Conservation (phyloP, 2,797 vertebrate genomes). For the Leptoclinus maculatus region DNA sequence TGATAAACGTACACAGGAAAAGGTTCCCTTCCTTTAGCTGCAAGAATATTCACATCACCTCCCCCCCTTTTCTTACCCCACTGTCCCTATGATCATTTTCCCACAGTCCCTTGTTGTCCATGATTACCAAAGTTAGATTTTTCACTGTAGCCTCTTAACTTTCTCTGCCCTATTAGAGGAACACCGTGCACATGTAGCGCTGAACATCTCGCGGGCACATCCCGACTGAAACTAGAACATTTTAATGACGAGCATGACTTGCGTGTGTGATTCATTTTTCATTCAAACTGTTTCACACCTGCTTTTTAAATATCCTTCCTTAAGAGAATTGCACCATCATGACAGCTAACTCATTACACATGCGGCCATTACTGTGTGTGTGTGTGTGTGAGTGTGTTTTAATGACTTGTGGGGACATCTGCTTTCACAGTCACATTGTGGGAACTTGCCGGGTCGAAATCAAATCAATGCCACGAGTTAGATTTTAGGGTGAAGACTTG, state of each 20-base stretch:
- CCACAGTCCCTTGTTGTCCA: not conserved
- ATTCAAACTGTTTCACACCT: constrained; percentile 27
- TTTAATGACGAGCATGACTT: constrained; percentile 67
- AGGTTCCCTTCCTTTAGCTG: not conserved
- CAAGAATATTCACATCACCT: not conserved
- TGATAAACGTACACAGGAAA: not conserved
- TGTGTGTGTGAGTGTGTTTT: not conserved
- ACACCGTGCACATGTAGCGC: constrained; percentile 31
- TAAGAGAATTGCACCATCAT: constrained; percentile 25
- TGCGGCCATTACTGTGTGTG: not conserved
- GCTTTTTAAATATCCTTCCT: constrained; percentile 43
- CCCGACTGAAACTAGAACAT: constrained; percentile 46
- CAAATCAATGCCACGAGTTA: not conserved
- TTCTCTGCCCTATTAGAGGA: constrained; percentile 43
- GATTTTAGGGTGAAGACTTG: too few species aligned
- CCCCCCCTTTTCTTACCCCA: not conserved
- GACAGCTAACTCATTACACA: constrained; percentile 36
- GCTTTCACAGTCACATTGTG: not conserved
- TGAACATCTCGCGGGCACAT: constrained; percentile 57
- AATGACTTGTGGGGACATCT: not conserved
- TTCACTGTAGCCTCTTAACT: not conserved
- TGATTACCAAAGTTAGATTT: not conserved
- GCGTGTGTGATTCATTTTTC: constrained; percentile 46
- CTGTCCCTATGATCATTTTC: not conserved
- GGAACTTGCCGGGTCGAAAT: not conserved